Evolutionary conservation across 1,140 invertebrate genomes (phyloP).

Genomic region (Eulimnadia texana): DNA sequence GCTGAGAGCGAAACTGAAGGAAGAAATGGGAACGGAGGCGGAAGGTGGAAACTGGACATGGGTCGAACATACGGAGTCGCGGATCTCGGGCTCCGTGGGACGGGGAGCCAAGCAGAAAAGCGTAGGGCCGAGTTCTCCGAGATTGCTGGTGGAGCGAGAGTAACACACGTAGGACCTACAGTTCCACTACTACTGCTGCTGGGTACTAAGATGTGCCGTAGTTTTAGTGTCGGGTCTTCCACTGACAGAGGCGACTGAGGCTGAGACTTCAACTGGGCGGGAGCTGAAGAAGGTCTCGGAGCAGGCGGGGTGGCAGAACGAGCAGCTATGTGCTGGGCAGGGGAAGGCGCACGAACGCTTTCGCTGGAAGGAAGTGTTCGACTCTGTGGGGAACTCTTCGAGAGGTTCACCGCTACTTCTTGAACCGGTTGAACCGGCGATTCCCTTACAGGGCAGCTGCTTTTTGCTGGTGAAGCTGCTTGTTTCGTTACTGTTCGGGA

Average conservation of each 20-base stretch:
- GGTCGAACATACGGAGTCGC: background rate
- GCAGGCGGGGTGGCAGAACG: background rate
- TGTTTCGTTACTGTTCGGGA: background rate
- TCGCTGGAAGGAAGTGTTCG: background rate
- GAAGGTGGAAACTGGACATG: background rate
- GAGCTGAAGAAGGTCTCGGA: slow-evolving; percentile 7
- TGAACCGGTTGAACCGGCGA: background rate
- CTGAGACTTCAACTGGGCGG: background rate
- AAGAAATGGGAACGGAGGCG: background rate
- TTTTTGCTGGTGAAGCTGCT: background rate
- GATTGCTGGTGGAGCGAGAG: background rate
- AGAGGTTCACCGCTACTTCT: background rate
- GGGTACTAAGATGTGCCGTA: background rate
- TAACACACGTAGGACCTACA: background rate
- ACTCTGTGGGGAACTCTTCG: background rate
- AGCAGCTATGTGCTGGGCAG: background rate
- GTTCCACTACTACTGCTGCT: background rate
- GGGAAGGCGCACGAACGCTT: background rate
- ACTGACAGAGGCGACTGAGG: background rate
- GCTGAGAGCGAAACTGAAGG: background rate
- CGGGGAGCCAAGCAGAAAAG: background rate
- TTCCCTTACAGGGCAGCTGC: background rate
- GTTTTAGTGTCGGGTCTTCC: background rate
- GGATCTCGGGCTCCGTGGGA: background rate
- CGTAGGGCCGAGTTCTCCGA: background rate